These are phyloP conservation scores for Choreutis nemorana DNA, from an alignment of 2,888 invertebrate species.

Conservation along the genomic window DNA sequence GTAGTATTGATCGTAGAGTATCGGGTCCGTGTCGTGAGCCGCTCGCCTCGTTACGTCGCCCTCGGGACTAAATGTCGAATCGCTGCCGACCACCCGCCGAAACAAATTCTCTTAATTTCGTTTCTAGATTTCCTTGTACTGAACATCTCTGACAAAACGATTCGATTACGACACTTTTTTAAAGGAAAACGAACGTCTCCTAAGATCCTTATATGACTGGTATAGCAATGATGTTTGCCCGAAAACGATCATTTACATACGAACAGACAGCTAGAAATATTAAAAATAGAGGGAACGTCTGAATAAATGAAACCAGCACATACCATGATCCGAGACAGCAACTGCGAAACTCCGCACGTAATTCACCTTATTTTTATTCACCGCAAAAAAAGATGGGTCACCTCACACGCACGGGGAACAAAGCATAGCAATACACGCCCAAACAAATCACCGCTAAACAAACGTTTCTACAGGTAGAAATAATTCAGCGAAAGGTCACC, in stretches of 20 bases:
- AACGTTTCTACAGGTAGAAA: constrained; percentile 60
- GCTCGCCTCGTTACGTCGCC: constrained; percentile 9
- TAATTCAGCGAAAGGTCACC: constrained; percentile 64
- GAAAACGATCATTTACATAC: no score
- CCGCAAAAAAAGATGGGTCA: constrained; percentile 23
- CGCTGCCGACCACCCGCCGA: constrained; percentile 9
- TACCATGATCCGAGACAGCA: neutral
- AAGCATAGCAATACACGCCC: constrained; percentile 42
- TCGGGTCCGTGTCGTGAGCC: constrained; percentile 8
- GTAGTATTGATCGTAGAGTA: constrained; percentile 7
- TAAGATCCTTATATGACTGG: neutral
- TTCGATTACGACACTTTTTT: constrained; percentile 10
- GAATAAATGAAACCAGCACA: neutral
- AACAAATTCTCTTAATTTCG: constrained; percentile 12
- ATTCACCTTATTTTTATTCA: constrained; percentile 21
- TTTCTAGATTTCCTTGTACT: constrained; percentile 11
- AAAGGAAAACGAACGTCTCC: constrained; percentile 6
- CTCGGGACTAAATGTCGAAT: constrained; percentile 11
- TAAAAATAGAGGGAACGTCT: neutral
- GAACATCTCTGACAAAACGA: constrained; percentile 11
- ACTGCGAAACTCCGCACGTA: neutral
- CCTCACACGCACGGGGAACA: constrained; percentile 26
- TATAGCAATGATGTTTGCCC: no score
- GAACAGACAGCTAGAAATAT: no score
- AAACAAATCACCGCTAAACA: constrained; percentile 62